Evolutionary conservation across 2,113 vertebrate species (phyloP).

Genomic region (Sus scrofa): T2T-Sscrofa CM000826.6:112433501-112434000

Average conservation of each 20-base stretch:
- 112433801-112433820: not conserved
- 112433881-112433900: not conserved
- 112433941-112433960: not conserved
- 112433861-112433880: not conserved
- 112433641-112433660: not conserved
- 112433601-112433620: not conserved
- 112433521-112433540: not conserved
- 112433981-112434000: not conserved
- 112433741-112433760: not conserved
- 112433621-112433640: not conserved
- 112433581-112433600: not conserved
- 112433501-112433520: not conserved
- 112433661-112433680: not conserved
- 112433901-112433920: constrained; percentile 17
- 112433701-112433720: not conserved
- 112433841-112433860: not conserved
- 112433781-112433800: not conserved
- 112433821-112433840: not conserved
- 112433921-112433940: not conserved
- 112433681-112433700: not conserved
- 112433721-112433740: not conserved
- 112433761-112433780: not conserved
- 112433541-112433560: not conserved
- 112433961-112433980: not conserved
- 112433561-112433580: not conserved